Conservation (phyloP, 2,888 invertebrate genomes). For the Hemithea aestivaria region DNA sequence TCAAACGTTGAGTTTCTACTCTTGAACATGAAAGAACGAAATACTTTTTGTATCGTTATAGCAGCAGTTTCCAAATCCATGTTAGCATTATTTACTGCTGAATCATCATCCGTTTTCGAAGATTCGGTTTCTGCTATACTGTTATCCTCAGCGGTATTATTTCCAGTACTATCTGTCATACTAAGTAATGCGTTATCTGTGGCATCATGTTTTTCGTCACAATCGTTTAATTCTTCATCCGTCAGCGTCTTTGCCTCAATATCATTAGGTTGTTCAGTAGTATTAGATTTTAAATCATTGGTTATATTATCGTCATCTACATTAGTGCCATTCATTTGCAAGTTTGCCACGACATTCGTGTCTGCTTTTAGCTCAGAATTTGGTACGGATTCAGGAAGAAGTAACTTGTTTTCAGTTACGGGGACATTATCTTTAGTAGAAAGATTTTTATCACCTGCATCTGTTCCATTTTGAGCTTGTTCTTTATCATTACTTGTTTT, state of each 20-base stretch:
- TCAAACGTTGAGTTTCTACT: conserved; percentile 67
- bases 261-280: not conserved
- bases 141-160: conserved; percentile 20
- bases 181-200: conserved; percentile 7
- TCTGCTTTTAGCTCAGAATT: not conserved
- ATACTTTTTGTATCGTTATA: conserved; percentile 79
- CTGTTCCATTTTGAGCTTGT: no score
- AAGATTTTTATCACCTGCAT: no score
- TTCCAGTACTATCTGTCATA: conserved; percentile 19
- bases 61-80: conserved; percentile 76
- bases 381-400: no score
- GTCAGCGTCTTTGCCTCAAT: not conserved
- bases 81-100: conserved; percentile 26
- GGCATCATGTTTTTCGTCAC: conserved; percentile 6
- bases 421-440: no score
- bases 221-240: not conserved
- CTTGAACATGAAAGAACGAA: conserved; percentile 70
- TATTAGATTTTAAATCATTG: not conserved
- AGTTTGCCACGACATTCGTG: not conserved
- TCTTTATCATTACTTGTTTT: no score
- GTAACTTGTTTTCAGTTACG: no score
- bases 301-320: not conserved
- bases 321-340: not conserved
- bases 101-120: conserved; percentile 24
- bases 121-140: conserved; percentile 23